Base-by-base conservation (phyloP, 2,888 invertebrate genomes). In the Balanococcus diminutus region DNA sequence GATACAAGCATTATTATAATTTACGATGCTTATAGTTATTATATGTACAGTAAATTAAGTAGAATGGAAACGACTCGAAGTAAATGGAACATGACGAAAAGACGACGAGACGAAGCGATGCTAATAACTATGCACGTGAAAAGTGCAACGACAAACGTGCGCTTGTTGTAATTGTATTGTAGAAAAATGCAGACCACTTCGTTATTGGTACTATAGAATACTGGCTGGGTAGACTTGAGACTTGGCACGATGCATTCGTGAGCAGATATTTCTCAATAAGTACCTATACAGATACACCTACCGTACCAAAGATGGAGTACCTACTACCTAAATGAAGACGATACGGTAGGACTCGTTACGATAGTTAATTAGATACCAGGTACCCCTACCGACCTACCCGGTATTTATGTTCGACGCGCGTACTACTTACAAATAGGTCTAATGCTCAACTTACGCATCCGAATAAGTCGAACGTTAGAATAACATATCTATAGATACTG, bases 81-180 rank as follows among this genome's bases (percentile, higher is more conserved):
- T 61, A 61, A 61, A 61, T 61, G 61, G 61, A 61, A 61, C 61
- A 61, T 61, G 61, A 61, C 61, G 61, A 61, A 39, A 11, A 61
- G 22, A 61, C 61, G 61, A 61, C 19, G 14, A 4, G 8, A 46
- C 46, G 46, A 46, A 8, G 46, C 11, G 46, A 46, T 46, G 22
- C 61, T 25, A 25, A 61, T 25, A 56, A n/a, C 5, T 61, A 22
- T 11, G 61, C 22, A 61, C 2, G 22, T 2, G 25, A 19, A 61
- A 61, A 25, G 22, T 8, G 19, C 6, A 61, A 25, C 25, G 61
- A 56, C 22, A 6, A 25, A 61, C 25, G 22, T 25, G 22, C 8
- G 22, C 61, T 61, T n/a, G 25, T n/a, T n/a, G 2, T n/a, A 46
- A n/a, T 11, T 16, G 14, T 6, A 46, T 46, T n/a, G 46, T n/a